Evolutionary conservation across 2,113 vertebrate genomes (phyloP), one percentile per base, ranked within the genome.

Genomic region (Brevimyrus niger): DNA sequence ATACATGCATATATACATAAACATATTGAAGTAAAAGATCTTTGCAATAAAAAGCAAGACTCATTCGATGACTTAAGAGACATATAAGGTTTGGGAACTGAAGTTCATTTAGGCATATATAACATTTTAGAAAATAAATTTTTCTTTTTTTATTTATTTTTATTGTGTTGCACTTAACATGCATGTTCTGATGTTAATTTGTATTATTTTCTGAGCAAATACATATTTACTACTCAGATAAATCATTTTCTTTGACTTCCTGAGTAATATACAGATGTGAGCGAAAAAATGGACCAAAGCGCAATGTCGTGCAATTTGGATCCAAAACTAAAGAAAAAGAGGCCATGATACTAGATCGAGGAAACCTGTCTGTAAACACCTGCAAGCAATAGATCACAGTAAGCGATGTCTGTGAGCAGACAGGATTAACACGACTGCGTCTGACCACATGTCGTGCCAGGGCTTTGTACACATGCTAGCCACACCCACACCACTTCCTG

Each of bases 401-500:
- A 50, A 38, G 53, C 83, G 31, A 31, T 90, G 92, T 44, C 88
- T 84, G 44, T 73, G 31, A 84, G 46, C 47, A 87, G 23, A 13
- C 27, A 86, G 92, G 94, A 53, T 35, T 7, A 38, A 53, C 48
- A 38, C 93, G 94, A 91, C 84, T 31, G 55, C 90, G 0, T 85
- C 38, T 84, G 42, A 84, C 82, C 42, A 23, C 82, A 84, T 84
- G 44, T 8, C 82, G 82, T 84, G 82, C 21, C 0, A n/a, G 17
- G 8, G 46, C 27, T 91, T 92, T 90, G 87, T 92, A 93, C 91
- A 90, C 93, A 61, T 82, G 35, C 48, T 82, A 90, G 91, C 92
- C 95, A 91, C 94, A 92, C 0, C 92, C 95, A 91, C 94, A 92
- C 0, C 1, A 1, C 89, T 93, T 96, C 95, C 95, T 96, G 95